A percentile compares a stretch with the other conserved stretches of the same genome.
Conservation (phyloP, 2,797 vertebrate species). For the Aldrovandia affinis region DNA sequence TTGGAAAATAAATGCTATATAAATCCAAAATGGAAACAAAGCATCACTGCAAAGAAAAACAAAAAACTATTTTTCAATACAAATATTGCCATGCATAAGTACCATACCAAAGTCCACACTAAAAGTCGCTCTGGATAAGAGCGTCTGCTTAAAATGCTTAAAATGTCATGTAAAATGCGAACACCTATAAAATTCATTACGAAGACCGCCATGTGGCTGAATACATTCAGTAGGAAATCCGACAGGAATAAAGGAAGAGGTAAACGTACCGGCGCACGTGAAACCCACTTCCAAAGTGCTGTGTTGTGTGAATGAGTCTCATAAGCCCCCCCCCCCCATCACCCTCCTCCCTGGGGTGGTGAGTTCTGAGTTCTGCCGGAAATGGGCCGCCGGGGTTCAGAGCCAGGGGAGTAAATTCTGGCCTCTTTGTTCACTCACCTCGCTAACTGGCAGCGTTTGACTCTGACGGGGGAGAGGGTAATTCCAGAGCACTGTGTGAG, state of each 20-base stretch:
- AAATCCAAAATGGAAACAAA: too few species aligned
- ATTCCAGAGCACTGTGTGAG: slow-evolving; percentile 81
- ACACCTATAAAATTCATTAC: too few species aligned
- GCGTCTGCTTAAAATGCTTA: too few species aligned
- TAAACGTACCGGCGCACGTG: neutral
- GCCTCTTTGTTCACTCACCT: slow-evolving; percentile 76
- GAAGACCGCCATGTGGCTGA: too few species aligned
- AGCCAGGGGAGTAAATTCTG: neutral
- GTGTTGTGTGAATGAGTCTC: neutral
- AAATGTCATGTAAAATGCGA: too few species aligned
- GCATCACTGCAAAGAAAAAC: too few species aligned
- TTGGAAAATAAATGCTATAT: too few species aligned
- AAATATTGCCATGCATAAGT: too few species aligned
- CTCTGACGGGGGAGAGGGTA: slow-evolving; percentile 80
- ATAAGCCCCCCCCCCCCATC: neutral
- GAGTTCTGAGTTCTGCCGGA: neutral
- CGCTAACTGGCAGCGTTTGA: slow-evolving; percentile 81
- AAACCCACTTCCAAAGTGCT: neutral
- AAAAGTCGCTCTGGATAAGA: too few species aligned
- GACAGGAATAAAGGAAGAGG: neutral
- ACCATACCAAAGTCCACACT: too few species aligned
- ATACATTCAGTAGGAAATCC: neutral
- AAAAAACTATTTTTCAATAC: too few species aligned
- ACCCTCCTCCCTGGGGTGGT: neutral
- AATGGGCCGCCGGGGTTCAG: neutral